A percentile compares a stretch with the other conserved stretches of the same genome.
These are phyloP conservation scores for Ennomos fuscantarius DNA, from an alignment of 2,888 invertebrate species.

Conservation along the genomic window DNA sequence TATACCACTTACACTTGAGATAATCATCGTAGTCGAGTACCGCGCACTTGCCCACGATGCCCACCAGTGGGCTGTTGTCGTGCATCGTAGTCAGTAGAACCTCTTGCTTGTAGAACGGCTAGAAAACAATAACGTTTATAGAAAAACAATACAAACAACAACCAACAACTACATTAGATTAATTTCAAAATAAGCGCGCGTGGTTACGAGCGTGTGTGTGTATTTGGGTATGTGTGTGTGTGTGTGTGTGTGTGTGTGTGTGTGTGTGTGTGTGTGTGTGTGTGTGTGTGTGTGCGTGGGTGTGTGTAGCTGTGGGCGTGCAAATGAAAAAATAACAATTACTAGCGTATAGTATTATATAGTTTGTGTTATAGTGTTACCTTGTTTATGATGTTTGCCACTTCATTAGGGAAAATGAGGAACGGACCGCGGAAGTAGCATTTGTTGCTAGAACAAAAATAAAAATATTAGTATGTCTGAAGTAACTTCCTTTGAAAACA, in stretches of 20 bases:
- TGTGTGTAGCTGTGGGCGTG: too few species aligned
- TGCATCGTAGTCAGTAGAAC: conserved; percentile 95
- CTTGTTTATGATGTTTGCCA: conserved; percentile 91
- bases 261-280: too few species aligned
- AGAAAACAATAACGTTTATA: too few species aligned
- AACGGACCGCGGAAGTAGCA: conserved; percentile 97
- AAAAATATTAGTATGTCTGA: conserved; percentile 1
- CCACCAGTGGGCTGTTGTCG: conserved; percentile 95
- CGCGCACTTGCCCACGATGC: conserved; percentile 95
- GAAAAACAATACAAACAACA: too few species aligned
- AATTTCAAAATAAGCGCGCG: too few species aligned
- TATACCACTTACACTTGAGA: conserved; percentile 88
- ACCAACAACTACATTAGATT: too few species aligned
- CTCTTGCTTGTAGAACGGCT: conserved; percentile 97
- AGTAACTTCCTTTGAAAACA: not conserved
- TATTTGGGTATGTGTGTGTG: too few species aligned
- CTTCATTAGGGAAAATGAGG: conserved; percentile 95
- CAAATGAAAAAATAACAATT: too few species aligned
- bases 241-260: too few species aligned
- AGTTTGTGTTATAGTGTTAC: conserved; percentile 52
- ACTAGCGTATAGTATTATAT: too few species aligned
- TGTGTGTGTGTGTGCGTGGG: too few species aligned
- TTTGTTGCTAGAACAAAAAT: conserved; percentile 88
- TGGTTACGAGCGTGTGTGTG: too few species aligned
- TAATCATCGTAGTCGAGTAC: conserved; percentile 96